Percentiles rank a stretch among this genome's conserved stretches.
Evolutionary conservation across 2,113 vertebrate species (phyloP).

Genomic region (Thunnus thynnus): DNA sequence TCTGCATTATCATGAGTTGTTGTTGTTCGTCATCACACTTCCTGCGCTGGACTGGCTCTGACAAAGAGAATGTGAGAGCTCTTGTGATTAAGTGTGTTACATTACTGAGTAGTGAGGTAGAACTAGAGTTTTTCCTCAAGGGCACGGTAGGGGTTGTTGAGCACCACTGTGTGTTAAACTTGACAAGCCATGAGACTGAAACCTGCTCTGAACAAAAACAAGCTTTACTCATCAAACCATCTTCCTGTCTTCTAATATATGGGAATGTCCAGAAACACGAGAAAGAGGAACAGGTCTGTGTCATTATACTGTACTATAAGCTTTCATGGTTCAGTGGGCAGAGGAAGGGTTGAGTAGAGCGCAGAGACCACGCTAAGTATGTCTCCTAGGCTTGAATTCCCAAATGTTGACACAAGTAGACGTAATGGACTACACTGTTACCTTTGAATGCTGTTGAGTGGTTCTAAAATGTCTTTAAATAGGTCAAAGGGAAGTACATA

Average conservation of each 20-base stretch:
- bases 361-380: slow-evolving; percentile 40
- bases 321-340: slow-evolving; percentile 36
- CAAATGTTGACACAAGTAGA: slow-evolving; percentile 70
- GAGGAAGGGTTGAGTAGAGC: slow-evolving; percentile 45
- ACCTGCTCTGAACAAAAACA: slow-evolving; percentile 19
- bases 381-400: slow-evolving; percentile 64
- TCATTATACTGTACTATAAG: slow-evolving; percentile 30
- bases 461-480: slow-evolving; percentile 51
- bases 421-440: slow-evolving; percentile 56
- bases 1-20: slow-evolving; percentile 4
- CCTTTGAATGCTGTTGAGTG: slow-evolving; percentile 64
- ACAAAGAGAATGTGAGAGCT: slow-evolving; percentile 20
- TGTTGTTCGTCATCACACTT: slow-evolving; percentile 2
- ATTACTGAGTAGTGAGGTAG: slow-evolving; percentile 60
- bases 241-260: not conserved
- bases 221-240: not conserved
- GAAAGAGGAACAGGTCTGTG: slow-evolving; percentile 18
- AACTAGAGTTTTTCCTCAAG: slow-evolving; percentile 48
- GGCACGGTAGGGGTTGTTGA: slow-evolving; percentile 16
- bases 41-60: not conserved
- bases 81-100: slow-evolving; percentile 35
- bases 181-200: slow-evolving; percentile 23
- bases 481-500: slow-evolving; percentile 42
- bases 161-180: slow-evolving; percentile 18
- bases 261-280: slow-evolving; percentile 9